phyloP scores from a whole-genome alignment of 2,797 vertebrate species.

The Hippoglossus hippoglossus region DNA sequence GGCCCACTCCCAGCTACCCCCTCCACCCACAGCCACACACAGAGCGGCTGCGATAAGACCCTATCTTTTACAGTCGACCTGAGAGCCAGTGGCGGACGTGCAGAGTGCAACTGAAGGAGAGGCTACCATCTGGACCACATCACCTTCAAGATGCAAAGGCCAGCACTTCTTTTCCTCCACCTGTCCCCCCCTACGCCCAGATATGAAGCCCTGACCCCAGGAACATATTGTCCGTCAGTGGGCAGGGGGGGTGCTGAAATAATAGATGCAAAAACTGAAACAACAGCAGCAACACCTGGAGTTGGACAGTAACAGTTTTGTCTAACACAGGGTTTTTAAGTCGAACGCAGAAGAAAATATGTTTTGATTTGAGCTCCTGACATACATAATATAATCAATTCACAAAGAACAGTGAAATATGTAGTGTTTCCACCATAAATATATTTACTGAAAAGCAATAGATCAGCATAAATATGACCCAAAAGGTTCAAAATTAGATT shows the following conservation, averaged over 20 bases:
- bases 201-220: slow-evolving; percentile 28
- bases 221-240: slow-evolving; percentile 22
- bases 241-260: slow-evolving; percentile 24
- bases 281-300: slow-evolving; percentile 12
- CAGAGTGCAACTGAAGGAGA: slow-evolving; percentile 66
- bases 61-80: slow-evolving; percentile 60
- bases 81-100: slow-evolving; percentile 55
- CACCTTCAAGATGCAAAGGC: slow-evolving; percentile 66
- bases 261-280: slow-evolving; percentile 20
- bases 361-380: slow-evolving; percentile 35
- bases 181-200: slow-evolving; percentile 23
- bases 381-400: not conserved
- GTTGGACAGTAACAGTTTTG: not conserved
- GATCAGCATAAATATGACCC: not conserved
- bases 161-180: slow-evolving; percentile 22
- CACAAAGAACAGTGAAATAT: no score
- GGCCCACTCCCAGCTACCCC: slow-evolving; percentile 30
- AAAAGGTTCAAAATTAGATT: not conserved
- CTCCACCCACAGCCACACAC: slow-evolving; percentile 27
- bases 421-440: not conserved
- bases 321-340: slow-evolving; percentile 15
- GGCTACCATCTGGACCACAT: slow-evolving; percentile 68
- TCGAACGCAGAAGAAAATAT: slow-evolving; percentile 12
- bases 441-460: not conserved
- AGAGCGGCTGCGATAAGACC: slow-evolving; percentile 58